Conservation (phyloP, 2,888 invertebrate species). For the Theodoxus fluviatilis region DNA sequence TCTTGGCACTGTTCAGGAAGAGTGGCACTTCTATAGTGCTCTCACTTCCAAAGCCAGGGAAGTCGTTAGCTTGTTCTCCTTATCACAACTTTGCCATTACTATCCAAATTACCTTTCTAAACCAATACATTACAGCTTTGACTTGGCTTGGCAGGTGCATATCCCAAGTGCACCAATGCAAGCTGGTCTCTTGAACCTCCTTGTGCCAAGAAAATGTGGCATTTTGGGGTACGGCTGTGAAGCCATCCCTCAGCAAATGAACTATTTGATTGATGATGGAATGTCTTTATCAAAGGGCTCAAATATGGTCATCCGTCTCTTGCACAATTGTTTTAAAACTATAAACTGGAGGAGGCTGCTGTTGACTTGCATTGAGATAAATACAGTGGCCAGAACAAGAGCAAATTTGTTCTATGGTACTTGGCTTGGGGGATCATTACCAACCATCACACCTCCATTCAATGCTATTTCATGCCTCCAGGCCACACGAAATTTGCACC, state of each 20-base stretch:
- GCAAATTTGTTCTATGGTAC: slow-evolving; percentile 29
- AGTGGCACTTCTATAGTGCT: too few relatives aligned
- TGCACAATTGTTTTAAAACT: slow-evolving; percentile 29
- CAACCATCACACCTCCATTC: slow-evolving; percentile 25
- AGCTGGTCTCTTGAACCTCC: slow-evolving; percentile 43
- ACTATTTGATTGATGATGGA: slow-evolving; percentile 40
- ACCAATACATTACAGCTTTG: slow-evolving; percentile 37
- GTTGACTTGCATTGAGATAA: slow-evolving; percentile 27
- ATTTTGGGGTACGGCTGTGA: slow-evolving; percentile 40
- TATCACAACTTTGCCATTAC: too few relatives aligned
- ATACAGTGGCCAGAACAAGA: slow-evolving; percentile 30
- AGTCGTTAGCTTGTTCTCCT: too few relatives aligned
- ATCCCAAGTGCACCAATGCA: slow-evolving; percentile 39
- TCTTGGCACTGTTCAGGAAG: too few relatives aligned
- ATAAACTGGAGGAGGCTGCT: slow-evolving; percentile 27
- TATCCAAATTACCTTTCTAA: slow-evolving; percentile 1
- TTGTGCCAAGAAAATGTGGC: slow-evolving; percentile 40
- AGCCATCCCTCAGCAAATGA: slow-evolving; percentile 29
- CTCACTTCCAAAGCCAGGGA: too few relatives aligned
- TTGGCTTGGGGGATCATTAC: slow-evolving; percentile 25
- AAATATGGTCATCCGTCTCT: slow-evolving; percentile 25
- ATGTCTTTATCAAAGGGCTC: slow-evolving; percentile 29
- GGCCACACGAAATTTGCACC: slow-evolving; percentile 36
- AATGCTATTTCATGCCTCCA: slow-evolving; percentile 24
- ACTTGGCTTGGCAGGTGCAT: slow-evolving; percentile 41